These are phyloP conservation scores for Lacerta viridis DNA, from an alignment of 2,797 vertebrate species.

Conservation along the genomic window DNA sequence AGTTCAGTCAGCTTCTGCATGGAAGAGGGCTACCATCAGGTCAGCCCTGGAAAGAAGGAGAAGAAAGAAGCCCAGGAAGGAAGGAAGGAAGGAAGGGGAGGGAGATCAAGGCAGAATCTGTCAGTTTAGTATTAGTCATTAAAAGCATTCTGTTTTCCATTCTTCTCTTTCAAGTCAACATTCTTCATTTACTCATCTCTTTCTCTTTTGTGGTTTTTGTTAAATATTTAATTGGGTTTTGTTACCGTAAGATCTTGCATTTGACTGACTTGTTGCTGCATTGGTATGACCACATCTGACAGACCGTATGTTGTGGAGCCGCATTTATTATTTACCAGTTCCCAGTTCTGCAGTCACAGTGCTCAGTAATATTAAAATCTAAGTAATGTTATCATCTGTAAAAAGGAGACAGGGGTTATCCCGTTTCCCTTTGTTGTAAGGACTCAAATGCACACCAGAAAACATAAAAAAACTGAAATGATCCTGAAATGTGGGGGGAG, in stretches of 20 bases:
- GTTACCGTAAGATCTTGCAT: conserved; percentile 34
- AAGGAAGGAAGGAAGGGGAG: not conserved
- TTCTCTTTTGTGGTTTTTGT: conserved; percentile 42
- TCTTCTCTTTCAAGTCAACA: conserved; percentile 35
- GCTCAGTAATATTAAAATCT: conserved; percentile 39
- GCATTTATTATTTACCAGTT: conserved; percentile 42
- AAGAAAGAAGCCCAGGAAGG: not conserved
- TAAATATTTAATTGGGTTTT: conserved; percentile 38
- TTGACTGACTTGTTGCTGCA: conserved; percentile 47
- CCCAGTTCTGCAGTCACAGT: conserved; percentile 43
- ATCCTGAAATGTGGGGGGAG: not conserved
- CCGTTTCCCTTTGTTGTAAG: not conserved
- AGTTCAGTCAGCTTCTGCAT: no score
- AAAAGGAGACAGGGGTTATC: not conserved
- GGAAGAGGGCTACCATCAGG: no score
- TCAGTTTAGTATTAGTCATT: conserved; percentile 2
- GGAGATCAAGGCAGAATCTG: not conserved
- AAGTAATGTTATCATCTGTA: conserved; percentile 1
- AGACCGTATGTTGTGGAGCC: conserved; percentile 24
- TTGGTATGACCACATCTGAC: conserved; percentile 38
- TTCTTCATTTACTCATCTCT: conserved; percentile 42
- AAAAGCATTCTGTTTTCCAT: not conserved
- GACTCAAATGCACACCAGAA: not conserved
- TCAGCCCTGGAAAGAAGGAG: not conserved
- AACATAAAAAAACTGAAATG: not conserved